These are phyloP conservation scores for Alosa sapidissima DNA, from an alignment of 2,797 vertebrate species.

Conservation along the genomic window DNA sequence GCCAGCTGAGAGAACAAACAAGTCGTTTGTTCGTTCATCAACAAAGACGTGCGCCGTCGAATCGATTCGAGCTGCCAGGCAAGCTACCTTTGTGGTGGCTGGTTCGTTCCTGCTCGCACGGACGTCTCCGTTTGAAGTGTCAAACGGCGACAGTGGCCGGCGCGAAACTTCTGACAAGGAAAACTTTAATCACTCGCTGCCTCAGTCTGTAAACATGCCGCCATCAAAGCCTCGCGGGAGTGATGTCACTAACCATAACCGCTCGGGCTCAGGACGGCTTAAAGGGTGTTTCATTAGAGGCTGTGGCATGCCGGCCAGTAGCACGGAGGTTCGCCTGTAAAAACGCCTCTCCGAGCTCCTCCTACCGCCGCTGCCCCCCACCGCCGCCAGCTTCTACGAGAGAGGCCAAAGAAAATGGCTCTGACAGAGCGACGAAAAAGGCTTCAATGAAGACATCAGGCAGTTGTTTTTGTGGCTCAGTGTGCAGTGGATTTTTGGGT, in stretches of 20 bases:
- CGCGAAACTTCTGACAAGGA: neutral
- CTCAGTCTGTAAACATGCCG: slow-evolving; percentile 26
- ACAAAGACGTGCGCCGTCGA: neutral
- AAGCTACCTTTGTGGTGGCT: neutral
- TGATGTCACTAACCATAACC: slow-evolving; percentile 43
- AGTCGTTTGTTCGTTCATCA: neutral
- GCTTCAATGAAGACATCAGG: neutral
- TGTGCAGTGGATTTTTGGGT: neutral
- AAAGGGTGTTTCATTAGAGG: slow-evolving; percentile 44
- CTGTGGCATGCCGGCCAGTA: slow-evolving; percentile 32
- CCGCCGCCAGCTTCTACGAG: neutral
- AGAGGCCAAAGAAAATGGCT: neutral
- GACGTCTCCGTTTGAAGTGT: neutral
- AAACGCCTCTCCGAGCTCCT: slow-evolving; percentile 38
- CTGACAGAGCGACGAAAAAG: neutral
- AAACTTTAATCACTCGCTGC: slow-evolving; percentile 32
- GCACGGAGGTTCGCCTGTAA: slow-evolving; percentile 21
- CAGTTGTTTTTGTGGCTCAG: neutral
- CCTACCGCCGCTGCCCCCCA: slow-evolving; percentile 32
- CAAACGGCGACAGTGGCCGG: neutral
- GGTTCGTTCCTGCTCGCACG: neutral
- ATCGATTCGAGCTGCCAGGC: neutral
- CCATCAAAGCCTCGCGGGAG: slow-evolving; percentile 33
- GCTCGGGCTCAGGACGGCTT: slow-evolving; percentile 4
- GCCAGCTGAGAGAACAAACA: slow-evolving; percentile 28